Evolutionary conservation across 2,113 vertebrate genomes (phyloP).

Genomic region (Stomatorhinus ivindoensis): DNA sequence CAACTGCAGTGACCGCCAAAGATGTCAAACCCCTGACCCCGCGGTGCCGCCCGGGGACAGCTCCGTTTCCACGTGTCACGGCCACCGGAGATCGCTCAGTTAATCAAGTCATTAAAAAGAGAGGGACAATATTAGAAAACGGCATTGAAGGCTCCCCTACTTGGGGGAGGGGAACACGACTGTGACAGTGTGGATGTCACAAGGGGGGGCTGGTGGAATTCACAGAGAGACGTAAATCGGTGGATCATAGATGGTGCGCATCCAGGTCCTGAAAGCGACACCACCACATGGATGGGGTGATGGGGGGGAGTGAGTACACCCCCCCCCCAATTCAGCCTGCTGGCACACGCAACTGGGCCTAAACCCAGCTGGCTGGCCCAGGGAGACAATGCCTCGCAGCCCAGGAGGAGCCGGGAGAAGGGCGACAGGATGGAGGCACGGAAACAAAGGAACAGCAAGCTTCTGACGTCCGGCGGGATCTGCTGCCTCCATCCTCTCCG

Average conservation of each 20-base stretch:
- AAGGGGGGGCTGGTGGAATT: background rate
- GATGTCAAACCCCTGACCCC: background rate
- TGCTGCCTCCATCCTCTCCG: background rate
- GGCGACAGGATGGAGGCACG: background rate
- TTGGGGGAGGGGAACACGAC: too few relatives aligned
- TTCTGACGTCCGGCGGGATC: background rate
- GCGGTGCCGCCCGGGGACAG: background rate
- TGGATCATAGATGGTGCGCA: background rate
- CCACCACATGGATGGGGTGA: background rate
- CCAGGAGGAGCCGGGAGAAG: background rate
- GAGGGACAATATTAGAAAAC: background rate
- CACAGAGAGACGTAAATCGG: background rate
- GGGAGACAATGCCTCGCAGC: background rate
- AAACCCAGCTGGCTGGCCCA: background rate
- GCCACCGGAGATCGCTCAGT: background rate
- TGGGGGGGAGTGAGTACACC: background rate
- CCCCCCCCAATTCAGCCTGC: background rate
- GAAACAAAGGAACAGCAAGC: background rate
- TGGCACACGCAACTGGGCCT: background rate
- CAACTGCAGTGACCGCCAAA: background rate
- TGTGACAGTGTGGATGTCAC: background rate
- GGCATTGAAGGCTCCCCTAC: background rate
- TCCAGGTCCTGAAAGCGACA: background rate
- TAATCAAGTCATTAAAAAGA: slow-evolving; percentile 1
- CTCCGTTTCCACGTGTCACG: background rate